Evolutionary conservation across 1,140 invertebrate species (phyloP).

Genomic region (Mizuhopecten yessoensis): DNA sequence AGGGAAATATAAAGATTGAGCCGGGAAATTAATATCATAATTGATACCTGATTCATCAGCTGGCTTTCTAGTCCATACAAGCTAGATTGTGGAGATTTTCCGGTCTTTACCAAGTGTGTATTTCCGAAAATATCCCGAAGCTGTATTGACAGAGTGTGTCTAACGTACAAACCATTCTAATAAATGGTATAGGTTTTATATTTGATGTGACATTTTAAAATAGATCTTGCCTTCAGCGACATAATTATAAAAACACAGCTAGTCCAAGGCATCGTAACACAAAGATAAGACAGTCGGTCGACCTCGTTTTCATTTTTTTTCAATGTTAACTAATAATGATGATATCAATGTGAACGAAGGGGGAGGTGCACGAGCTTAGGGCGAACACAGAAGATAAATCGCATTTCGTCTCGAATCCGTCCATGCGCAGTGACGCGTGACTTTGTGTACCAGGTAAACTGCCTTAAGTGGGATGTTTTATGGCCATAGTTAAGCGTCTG

Average conservation of each 20-base stretch:
- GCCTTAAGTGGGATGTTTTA: conserved; percentile 26
- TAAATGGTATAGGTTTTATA: background rate
- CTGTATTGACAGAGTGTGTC: background rate
- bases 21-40: conserved; percentile 35
- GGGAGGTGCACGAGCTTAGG: background rate
- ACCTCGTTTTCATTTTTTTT: conserved; percentile 10
- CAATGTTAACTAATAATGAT: background rate
- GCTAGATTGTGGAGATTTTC: conserved; percentile 33
- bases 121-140: background rate
- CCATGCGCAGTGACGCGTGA: conserved; percentile 8
- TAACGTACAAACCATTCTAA: background rate
- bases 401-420: background rate
- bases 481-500: conserved; percentile 27
- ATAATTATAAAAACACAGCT: background rate
- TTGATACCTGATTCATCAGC: conserved; percentile 24
- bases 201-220: conserved; percentile 12
- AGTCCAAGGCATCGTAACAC: background rate
- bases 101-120: conserved; percentile 19
- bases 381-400: background rate
- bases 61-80: background rate
- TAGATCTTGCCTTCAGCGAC: conserved; percentile 14
- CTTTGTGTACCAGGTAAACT: conserved; percentile 30
- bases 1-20: conserved; percentile 3
- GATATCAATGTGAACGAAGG: background rate
- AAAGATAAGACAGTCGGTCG: background rate